Evolutionary conservation across 2,113 vertebrate genomes (phyloP).

Genomic region (Cyanocitta stelleri): DNA sequence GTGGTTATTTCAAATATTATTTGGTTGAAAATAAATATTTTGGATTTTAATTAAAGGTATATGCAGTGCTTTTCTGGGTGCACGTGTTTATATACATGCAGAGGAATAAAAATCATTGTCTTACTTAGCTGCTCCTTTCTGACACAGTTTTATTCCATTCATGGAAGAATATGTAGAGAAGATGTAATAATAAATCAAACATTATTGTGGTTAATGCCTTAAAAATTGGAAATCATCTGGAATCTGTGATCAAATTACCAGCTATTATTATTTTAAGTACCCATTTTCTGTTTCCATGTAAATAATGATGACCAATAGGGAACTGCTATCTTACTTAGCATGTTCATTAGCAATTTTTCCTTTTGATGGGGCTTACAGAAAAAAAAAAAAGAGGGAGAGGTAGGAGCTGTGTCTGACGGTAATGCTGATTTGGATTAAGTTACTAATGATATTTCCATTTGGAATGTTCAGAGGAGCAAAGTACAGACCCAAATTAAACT

Average conservation of each 20-base stretch:
- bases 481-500: neutral
- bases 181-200: neutral
- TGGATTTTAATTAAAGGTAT: neutral
- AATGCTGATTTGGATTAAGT: neutral
- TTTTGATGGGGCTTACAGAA: neutral
- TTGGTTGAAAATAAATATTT: neutral
- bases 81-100: neutral
- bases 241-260: constrained; percentile 17
- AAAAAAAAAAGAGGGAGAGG: neutral
- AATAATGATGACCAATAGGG: neutral
- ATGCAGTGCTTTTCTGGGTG: neutral
- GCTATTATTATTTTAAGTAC: constrained; percentile 7
- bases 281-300: constrained; percentile 6
- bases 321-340: neutral
- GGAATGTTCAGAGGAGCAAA: neutral
- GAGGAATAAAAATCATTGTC: neutral
- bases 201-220: constrained; percentile 9
- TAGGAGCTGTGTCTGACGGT: neutral
- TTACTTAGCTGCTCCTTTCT: neutral
- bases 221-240: constrained; percentile 29
- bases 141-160: neutral
- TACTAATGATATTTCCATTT: neutral
- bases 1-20: neutral
- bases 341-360: neutral
- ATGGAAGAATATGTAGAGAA: neutral